phyloP scores from a whole-genome alignment of 2,113 vertebrate species.

The Bufo bufo region DNA sequence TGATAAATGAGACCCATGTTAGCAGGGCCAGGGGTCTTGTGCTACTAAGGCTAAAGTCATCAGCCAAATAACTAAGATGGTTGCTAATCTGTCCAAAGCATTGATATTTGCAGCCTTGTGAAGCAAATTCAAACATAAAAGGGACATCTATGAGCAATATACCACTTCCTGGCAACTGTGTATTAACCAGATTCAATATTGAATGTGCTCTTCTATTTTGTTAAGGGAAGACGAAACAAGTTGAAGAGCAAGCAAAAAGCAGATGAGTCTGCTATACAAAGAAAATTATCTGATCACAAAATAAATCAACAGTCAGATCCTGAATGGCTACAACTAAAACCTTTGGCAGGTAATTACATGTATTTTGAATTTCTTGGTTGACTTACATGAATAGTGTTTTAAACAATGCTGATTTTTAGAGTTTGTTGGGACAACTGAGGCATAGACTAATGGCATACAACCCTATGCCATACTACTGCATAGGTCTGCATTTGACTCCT shows the following conservation, averaged over 20 bases:
- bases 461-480: too few species aligned
- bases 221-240: constrained; percentile 81
- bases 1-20: too few species aligned
- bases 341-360: constrained; percentile 74
- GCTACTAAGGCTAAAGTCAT: too few species aligned
- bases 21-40: too few species aligned
- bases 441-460: too few species aligned
- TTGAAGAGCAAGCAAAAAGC: constrained; percentile 72
- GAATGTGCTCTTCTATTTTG: not conserved
- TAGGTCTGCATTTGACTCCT: too few species aligned
- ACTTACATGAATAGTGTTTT: not conserved
- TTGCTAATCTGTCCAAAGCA: too few species aligned
- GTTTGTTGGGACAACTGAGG: too few species aligned
- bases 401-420: not conserved
- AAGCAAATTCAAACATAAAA: not conserved
- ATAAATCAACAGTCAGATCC: constrained; percentile 88
- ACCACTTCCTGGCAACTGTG: not conserved
- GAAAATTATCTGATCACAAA: constrained; percentile 93
- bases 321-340: constrained; percentile 94
- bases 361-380: not conserved
- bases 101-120: too few species aligned
- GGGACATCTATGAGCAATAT: not conserved
- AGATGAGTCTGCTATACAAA: constrained; percentile 84
- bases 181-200: not conserved
- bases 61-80: too few species aligned